A percentile compares a stretch with the other conserved stretches of the same genome.
Conservation (phyloP, 1,140 invertebrate species). For the Monomorium pharaonis region DNA sequence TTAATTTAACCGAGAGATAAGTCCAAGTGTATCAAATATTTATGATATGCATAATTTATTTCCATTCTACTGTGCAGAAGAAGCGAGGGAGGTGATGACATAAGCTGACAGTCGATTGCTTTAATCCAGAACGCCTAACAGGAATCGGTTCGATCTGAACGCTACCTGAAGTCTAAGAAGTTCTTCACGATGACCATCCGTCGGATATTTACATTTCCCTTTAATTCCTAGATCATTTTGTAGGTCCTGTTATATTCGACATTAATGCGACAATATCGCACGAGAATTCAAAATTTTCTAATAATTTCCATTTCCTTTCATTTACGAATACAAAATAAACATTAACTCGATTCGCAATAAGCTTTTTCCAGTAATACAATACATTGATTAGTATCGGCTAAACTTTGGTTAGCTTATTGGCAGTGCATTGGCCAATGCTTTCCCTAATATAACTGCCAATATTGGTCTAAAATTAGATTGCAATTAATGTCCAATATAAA, state of each 20-base stretch:
- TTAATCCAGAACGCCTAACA: neutral
- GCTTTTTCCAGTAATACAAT: too few relatives aligned
- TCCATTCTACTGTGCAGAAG: neutral
- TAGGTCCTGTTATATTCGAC: too few relatives aligned
- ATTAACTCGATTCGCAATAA: neutral
- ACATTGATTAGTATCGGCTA: too few relatives aligned
- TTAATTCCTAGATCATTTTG: neutral
- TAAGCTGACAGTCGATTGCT: neutral
- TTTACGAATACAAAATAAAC: neutral
- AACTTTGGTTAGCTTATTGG: too few relatives aligned
- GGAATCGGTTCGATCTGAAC: neutral
- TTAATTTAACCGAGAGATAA: conserved; percentile 1
- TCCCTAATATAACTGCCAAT: too few relatives aligned
- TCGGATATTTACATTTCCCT: neutral
- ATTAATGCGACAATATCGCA: neutral
- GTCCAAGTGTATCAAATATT: neutral
- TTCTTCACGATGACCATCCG: neutral
- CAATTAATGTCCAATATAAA: too few relatives aligned
- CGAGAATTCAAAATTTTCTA: neutral
- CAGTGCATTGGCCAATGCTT: too few relatives aligned
- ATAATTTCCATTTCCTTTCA: neutral
- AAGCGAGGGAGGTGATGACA: neutral
- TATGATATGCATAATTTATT: neutral
- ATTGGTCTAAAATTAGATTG: too few relatives aligned
- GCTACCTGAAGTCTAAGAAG: neutral